phyloP scores from a whole-genome alignment of 2,797 vertebrate species.

The Myiothlypis chrysogaster region DNA sequence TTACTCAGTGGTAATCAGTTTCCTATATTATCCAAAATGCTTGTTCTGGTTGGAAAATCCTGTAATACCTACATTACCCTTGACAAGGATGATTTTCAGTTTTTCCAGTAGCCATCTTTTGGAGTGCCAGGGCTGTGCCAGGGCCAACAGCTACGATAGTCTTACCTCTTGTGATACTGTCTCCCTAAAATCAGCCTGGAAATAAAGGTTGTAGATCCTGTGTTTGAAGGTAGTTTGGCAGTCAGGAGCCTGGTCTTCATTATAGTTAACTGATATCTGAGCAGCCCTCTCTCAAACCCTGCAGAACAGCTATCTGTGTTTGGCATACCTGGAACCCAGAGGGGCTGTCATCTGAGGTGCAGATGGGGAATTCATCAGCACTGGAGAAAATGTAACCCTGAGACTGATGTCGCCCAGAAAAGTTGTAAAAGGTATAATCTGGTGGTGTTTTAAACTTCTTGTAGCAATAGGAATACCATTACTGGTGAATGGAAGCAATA shows the following conservation, averaged over 20 bases:
- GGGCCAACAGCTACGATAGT: fast-evolving
- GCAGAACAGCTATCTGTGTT: neutral
- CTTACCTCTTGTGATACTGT: neutral
- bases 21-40: neutral
- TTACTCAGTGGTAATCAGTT: neutral
- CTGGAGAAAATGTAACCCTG: neutral
- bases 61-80: neutral
- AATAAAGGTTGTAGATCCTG: neutral
- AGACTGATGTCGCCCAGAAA: neutral
- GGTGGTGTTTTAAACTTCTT: neutral
- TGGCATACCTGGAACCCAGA: neutral
- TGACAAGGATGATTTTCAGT: neutral
- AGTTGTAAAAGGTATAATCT: neutral
- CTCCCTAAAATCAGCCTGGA: neutral
- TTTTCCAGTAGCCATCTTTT: neutral
- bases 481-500: neutral
- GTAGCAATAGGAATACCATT: neutral
- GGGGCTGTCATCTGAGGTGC: neutral
- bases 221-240: neutral
- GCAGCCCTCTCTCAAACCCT: neutral
- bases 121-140: neutral
- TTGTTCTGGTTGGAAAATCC: neutral
- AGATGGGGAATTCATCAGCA: neutral
- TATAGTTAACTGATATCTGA: neutral
- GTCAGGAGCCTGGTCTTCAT: neutral